phyloP scores from a whole-genome alignment of 2,888 invertebrate genomes.

The Pterostichus madidus region DNA sequence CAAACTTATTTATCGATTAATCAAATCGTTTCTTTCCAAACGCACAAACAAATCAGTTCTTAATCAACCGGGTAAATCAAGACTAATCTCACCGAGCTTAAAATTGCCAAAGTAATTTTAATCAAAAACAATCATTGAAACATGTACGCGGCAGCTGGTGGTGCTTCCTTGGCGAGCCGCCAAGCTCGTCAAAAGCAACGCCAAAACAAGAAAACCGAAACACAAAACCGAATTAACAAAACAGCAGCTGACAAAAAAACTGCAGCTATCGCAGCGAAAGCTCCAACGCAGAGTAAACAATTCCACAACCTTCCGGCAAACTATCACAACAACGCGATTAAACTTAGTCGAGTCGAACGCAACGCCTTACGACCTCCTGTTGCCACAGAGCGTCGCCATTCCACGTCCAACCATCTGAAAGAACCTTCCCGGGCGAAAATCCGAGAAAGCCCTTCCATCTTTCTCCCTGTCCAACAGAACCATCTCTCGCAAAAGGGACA shows the following conservation, averaged over 20 bases:
- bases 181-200: conserved; percentile 83
- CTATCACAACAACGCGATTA: conserved; percentile 77
- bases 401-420: conserved; percentile 73
- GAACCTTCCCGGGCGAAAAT: conserved; percentile 73
- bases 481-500: conserved; percentile 78
- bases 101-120: conserved; percentile 62
- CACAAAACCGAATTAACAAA: conserved; percentile 56
- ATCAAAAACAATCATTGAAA: conserved; percentile 66
- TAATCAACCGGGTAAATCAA: conserved; percentile 27
- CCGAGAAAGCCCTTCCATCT: conserved; percentile 77
- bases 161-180: conserved; percentile 91
- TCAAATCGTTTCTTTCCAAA: conserved; percentile 37
- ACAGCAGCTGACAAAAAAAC: conserved; percentile 77
- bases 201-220: conserved; percentile 76
- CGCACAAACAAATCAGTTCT: conserved; percentile 58
- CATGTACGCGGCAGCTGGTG: conserved; percentile 95
- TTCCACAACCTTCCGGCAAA: conserved; percentile 80
- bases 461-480: conserved; percentile 77
- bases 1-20: conserved; percentile 32
- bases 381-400: conserved; percentile 72
- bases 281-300: conserved; percentile 77
- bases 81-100: conserved; percentile 63
- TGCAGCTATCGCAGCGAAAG: conserved; percentile 78
- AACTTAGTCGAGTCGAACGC: conserved; percentile 79
- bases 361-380: conserved; percentile 74